Conservation (phyloP, 2,888 invertebrate genomes). For the Cataglyphis altisquamis region DNA sequence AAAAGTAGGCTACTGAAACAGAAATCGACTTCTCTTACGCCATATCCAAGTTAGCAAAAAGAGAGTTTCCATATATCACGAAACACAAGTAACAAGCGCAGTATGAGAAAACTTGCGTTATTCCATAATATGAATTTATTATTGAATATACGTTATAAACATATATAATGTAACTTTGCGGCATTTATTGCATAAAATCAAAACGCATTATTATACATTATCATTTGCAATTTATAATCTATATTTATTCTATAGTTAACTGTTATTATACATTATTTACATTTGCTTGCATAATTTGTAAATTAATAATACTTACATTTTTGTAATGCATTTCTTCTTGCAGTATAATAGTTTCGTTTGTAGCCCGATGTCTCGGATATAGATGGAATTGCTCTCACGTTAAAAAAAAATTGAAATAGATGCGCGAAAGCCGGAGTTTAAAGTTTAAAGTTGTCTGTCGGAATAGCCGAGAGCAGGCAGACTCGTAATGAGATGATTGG, state of each 20-base stretch:
- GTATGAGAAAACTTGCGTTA: neutral
- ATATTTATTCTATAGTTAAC: neutral
- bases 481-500: constrained; percentile 81
- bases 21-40: neutral
- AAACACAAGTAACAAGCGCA: neutral
- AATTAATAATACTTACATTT: neutral
- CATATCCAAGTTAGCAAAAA: neutral
- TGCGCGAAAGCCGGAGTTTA: constrained; percentile 56
- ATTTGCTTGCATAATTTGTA: neutral
- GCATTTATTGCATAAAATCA: neutral
- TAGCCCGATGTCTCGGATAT: neutral
- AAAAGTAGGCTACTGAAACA: constrained; percentile 30
- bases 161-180: neutral
- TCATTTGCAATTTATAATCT: neutral
- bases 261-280: neutral
- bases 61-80: neutral
- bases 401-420: constrained; percentile 53
- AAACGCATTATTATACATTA: neutral
- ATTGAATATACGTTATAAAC: neutral
- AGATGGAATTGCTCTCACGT: neutral
- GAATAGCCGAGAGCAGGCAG: constrained; percentile 59
- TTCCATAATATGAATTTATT: constrained; percentile 14
- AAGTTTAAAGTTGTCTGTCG: constrained; percentile 54
- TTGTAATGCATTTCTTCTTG: neutral
- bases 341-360: neutral